Conservation (phyloP, 2,797 vertebrate genomes). For the Malurus leucopterus region DNA sequence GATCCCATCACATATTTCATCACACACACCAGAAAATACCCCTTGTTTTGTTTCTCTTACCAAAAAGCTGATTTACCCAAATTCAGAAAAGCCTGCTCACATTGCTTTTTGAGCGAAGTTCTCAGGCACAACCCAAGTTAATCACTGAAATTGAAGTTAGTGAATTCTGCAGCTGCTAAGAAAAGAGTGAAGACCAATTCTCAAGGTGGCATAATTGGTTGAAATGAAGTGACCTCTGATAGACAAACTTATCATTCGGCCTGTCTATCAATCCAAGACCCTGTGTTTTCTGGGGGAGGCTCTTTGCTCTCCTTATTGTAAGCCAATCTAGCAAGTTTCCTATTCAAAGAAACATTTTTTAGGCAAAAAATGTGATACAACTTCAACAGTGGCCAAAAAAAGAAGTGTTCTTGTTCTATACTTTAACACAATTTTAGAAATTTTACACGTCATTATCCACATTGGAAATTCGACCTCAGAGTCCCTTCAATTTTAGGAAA, state of each 20-base stretch:
- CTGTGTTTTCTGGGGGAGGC: background rate
- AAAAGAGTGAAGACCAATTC: background rate
- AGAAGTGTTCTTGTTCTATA: background rate
- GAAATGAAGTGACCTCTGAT: background rate
- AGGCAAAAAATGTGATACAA: background rate
- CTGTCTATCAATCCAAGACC: background rate
- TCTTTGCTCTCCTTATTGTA: background rate
- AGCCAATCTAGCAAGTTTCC: background rate
- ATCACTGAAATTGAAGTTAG: background rate
- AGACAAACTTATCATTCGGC: background rate
- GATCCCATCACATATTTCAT: fast-evolving
- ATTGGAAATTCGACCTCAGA: background rate
- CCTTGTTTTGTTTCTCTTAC: background rate
- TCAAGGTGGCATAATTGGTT: background rate
- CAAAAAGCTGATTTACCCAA: background rate
- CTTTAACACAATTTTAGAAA: background rate
- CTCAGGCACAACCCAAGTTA: background rate
- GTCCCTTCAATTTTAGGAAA: background rate
- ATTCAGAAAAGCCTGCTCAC: background rate
- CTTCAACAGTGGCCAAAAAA: background rate
- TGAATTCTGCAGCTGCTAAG: background rate
- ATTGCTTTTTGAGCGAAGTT: background rate
- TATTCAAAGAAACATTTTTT: background rate
- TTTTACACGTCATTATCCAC: background rate
- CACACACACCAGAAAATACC: background rate